Conservation (phyloP, 2,888 invertebrate species). For the Cataglyphis altisquamis region DNA sequence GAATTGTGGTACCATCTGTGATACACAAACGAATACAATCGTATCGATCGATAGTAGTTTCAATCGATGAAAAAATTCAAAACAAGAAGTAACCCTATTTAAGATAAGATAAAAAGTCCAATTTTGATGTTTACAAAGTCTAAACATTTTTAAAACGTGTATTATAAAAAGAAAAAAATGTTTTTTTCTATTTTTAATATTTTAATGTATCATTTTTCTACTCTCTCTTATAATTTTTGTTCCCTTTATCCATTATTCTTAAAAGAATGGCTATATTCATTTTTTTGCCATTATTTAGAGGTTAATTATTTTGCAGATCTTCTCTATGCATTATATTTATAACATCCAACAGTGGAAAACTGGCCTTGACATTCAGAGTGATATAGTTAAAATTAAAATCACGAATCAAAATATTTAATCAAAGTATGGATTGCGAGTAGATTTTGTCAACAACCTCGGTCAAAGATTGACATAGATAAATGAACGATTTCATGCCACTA, state of each 20-base stretch:
- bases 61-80: background rate
- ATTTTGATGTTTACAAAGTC: background rate
- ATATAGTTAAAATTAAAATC: background rate
- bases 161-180: background rate
- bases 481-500: background rate
- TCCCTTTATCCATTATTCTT: background rate
- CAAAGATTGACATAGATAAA: background rate
- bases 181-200: background rate
- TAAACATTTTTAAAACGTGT: background rate
- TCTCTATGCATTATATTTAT: too few relatives aligned
- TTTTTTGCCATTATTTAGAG: background rate
- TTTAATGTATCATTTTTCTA: background rate
- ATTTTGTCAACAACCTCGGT: background rate
- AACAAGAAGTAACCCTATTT: background rate
- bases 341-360: background rate
- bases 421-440: background rate
- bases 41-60: background rate
- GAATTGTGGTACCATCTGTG: constrained; percentile 28
- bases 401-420: constrained; percentile 22
- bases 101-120: background rate
- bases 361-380: background rate
- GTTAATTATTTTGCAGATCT: background rate
- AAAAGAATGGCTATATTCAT: background rate
- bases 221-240: background rate
- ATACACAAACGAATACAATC: background rate